These are phyloP conservation scores for Periplaneta americana DNA, from an alignment of 1,140 invertebrate species.

Conservation along the genomic window DNA sequence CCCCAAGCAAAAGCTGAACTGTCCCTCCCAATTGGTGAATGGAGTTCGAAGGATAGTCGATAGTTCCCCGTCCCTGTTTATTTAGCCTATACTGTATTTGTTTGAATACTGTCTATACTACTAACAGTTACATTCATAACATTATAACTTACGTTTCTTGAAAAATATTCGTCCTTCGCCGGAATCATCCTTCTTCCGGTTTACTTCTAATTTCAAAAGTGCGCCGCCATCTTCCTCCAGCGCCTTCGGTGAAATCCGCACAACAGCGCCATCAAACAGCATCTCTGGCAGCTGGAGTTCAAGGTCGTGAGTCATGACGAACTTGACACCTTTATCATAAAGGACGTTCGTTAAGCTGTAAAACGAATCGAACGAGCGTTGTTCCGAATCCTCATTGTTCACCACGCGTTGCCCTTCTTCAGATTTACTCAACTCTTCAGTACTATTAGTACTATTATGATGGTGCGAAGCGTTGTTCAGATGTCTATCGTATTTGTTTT, in stretches of 20 bases:
- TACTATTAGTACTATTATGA: background rate
- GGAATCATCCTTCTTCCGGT: slow-evolving; percentile 37
- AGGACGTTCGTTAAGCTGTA: slow-evolving; percentile 66
- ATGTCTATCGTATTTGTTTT: slow-evolving; percentile 7
- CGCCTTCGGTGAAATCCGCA: slow-evolving; percentile 64
- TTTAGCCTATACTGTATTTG: too few relatives aligned
- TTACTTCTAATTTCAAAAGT: slow-evolving; percentile 62
- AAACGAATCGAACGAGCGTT: slow-evolving; percentile 45
- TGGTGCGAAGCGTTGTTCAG: background rate
- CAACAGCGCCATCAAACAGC: slow-evolving; percentile 58
- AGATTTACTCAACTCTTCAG: too few relatives aligned
- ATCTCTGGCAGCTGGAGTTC: slow-evolving; percentile 61
- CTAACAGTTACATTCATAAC: background rate
- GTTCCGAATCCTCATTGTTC: background rate
- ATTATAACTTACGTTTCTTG: slow-evolving; percentile 3
- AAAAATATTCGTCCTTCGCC: slow-evolving; percentile 9
- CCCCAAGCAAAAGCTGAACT: too few relatives aligned
- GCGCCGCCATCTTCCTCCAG: slow-evolving; percentile 61
- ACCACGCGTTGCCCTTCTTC: background rate
- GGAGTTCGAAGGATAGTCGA: too few relatives aligned
- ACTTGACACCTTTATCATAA: slow-evolving; percentile 59
- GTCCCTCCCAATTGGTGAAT: too few relatives aligned
- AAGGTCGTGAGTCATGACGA: slow-evolving; percentile 69
- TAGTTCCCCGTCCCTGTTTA: too few relatives aligned
- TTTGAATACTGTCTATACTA: too few relatives aligned